Percentiles rank a stretch among this genome's conserved stretches.
These are phyloP conservation scores for Microctonus aethiopoides DNA, from an alignment of 2,888 invertebrate genomes.

Conservation along the genomic window DNA sequence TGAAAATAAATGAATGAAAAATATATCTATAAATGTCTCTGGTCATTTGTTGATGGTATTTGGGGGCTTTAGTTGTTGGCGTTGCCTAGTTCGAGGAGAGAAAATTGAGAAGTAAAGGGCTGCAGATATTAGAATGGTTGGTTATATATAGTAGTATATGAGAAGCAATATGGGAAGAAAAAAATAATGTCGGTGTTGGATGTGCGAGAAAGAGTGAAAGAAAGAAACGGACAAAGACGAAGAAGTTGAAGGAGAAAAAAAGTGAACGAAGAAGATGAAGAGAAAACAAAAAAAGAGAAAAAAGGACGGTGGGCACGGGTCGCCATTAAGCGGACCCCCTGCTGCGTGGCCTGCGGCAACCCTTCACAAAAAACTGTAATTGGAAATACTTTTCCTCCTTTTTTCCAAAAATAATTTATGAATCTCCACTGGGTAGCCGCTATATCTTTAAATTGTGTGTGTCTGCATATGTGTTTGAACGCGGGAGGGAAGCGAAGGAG, in stretches of 20 bases:
- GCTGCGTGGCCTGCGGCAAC: constrained; percentile 67
- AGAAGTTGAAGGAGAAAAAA: constrained; percentile 26
- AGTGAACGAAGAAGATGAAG: constrained; percentile 23
- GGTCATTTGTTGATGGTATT: too few relatives aligned
- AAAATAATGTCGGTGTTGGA: constrained; percentile 49
- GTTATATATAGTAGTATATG: too few relatives aligned
- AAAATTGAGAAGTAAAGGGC: constrained; percentile 36
- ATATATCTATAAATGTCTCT: not conserved
- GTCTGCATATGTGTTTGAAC: not conserved
- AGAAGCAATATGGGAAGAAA: constrained; percentile 8
- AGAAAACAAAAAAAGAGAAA: constrained; percentile 44
- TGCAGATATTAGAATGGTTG: not conserved
- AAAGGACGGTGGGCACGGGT: constrained; percentile 64
- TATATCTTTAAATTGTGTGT: not conserved
- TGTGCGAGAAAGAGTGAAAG: constrained; percentile 34
- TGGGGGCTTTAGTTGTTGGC: not conserved
- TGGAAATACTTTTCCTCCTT: constrained; percentile 68
- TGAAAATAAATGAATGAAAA: not conserved
- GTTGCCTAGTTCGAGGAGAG: not conserved
- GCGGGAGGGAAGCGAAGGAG: not conserved
- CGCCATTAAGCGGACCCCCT: constrained; percentile 68
- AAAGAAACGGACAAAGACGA: constrained; percentile 32
- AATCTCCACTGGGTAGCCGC: constrained; percentile 55
- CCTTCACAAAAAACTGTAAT: constrained; percentile 68
- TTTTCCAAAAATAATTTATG: constrained; percentile 68